Conservation (phyloP, 1,140 invertebrate genomes). For the Neuroterus valhalla region DNA sequence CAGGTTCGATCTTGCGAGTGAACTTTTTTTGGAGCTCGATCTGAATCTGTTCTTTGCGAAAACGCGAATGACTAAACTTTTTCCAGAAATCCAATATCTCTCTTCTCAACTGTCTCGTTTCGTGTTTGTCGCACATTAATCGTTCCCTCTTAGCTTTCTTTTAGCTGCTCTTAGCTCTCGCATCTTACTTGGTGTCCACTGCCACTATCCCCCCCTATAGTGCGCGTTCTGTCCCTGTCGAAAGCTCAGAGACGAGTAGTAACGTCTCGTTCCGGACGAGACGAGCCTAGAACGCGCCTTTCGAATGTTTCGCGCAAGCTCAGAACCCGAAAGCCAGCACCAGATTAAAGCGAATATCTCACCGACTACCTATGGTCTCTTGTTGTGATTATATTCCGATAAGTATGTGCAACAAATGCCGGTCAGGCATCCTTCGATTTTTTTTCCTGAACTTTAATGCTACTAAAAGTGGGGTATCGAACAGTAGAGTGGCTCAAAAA, state of each 20-base stretch:
- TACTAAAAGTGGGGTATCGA: too few relatives aligned
- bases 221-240: constrained; percentile 14
- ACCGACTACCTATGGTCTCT: background rate
- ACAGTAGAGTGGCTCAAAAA: too few relatives aligned
- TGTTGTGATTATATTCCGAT: too few relatives aligned
- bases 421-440: too few relatives aligned
- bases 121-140: too few relatives aligned
- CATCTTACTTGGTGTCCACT: background rate
- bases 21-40: background rate
- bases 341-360: constrained; percentile 23
- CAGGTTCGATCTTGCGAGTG: background rate
- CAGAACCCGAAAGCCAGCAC: constrained; percentile 4
- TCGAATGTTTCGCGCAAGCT: constrained; percentile 22
- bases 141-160: background rate
- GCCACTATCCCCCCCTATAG: constrained; percentile 6
- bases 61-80: background rate
- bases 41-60: background rate
- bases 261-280: constrained; percentile 13
- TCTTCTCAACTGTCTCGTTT: background rate
- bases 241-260: constrained; percentile 13
- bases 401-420: too few relatives aligned
- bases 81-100: too few relatives aligned
- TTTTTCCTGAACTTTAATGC: too few relatives aligned
- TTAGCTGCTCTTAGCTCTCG: background rate
- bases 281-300: constrained; percentile 22